Conservation (phyloP, 2,888 invertebrate species). For the Amphipyra tragopoginis region DNA sequence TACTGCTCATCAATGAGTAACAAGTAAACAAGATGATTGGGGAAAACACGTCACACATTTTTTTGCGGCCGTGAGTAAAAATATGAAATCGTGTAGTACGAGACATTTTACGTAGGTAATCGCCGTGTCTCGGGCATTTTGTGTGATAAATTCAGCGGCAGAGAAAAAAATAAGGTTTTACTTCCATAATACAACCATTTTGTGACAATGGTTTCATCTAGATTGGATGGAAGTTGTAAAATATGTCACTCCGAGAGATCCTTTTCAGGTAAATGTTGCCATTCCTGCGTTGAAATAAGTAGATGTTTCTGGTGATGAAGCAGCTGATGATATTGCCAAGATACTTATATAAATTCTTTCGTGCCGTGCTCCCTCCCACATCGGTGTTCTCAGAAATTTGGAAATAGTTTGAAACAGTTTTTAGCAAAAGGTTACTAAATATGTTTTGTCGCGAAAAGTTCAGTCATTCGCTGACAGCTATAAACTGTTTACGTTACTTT, state of each 20-base stretch:
- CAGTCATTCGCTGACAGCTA: no score
- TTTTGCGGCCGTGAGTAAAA: neutral
- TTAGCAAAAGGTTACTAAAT: no score
- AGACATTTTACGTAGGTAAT: neutral
- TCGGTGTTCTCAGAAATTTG: no score
- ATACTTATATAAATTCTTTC: no score
- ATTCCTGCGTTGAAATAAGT: no score
- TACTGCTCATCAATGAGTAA: neutral
- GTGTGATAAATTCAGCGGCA: slow-evolving; percentile 6
- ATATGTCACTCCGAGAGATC: slow-evolving; percentile 1
- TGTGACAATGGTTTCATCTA: slow-evolving; percentile 9
- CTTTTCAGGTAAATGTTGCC: no score
- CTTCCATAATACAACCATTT: slow-evolving; percentile 9
- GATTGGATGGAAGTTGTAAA: slow-evolving; percentile 28
- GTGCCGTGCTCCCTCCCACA: no score
- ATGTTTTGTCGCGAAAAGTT: no score
- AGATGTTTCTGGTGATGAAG: no score
- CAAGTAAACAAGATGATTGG: slow-evolving; percentile 19
- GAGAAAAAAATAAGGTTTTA: slow-evolving; percentile 1
- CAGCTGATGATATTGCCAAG: no score
- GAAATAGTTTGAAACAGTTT: no score
- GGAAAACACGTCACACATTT: slow-evolving; percentile 21
- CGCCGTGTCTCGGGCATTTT: neutral
- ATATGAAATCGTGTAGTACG: neutral
- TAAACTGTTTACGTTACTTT: no score